Evolutionary conservation across 2,113 vertebrate species (phyloP), one percentile per base, ranked within the genome.

Genomic region (Symphodus melops): DNA sequence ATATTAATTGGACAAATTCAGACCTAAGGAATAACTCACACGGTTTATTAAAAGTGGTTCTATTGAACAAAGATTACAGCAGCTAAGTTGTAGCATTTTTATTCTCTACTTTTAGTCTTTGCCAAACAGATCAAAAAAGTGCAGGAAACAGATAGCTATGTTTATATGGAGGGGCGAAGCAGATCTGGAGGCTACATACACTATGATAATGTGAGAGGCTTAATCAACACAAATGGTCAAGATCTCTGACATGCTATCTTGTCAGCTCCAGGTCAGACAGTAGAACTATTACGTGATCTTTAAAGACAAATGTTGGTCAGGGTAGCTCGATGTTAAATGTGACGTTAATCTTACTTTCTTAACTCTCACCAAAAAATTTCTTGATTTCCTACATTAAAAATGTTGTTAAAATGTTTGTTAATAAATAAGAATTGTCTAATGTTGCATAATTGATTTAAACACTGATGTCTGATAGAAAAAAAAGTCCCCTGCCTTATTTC

Each of bases 1-100:
- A 85, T 89, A 87, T 87, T 87, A 81, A 90, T 83, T 66, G 44
- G 56, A 70, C 70, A 77, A 79, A 84, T 76, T 70, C 79, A 75
- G 68, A 86, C 65, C 84, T 81, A 81, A 85, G 57, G 39, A 81
- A 79, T 79, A 68, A 41, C 67, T 42, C 55, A 53, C 48, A 46
- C 49, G 63, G 54, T 75, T 75, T 86, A 3, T 42, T 64, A 67
- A 72, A 70, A 16, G 59, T 39, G 33, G 1, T 20, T 48, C 12
- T 52, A n/a, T 25, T 63, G 16, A 83, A 52, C 12, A 60, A 64
- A 58, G 72, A 76, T 75, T 28, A 64, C 66, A 54, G 53, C n/a
- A 67, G 12, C 37, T 75, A 51, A 51, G 42, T 66, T 8, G 58
- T 21, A 39, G n/a, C 3, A 39, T 63, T 41, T 63, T 49, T 17